phyloP scores from a whole-genome alignment of 2,888 invertebrate species.

The Bursaphelenchus okinawaensis region DNA sequence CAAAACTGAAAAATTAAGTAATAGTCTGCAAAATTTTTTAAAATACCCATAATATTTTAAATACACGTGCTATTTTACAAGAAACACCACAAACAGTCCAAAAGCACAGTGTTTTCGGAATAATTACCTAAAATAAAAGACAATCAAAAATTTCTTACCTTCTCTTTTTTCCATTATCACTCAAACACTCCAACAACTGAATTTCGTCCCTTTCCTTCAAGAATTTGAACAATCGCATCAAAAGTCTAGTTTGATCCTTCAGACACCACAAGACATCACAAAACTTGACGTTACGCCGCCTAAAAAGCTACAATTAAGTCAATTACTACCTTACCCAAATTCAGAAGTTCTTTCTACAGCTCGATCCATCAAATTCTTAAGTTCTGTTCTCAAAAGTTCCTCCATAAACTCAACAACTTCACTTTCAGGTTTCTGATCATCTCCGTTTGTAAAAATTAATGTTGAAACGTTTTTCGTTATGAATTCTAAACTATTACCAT shows the following conservation, averaged over 20 bases:
- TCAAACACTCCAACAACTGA: too few species aligned
- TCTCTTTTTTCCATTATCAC: too few species aligned
- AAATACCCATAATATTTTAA: too few species aligned
- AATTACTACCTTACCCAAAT: not conserved
- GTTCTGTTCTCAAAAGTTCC: not conserved
- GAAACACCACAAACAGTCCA: too few species aligned
- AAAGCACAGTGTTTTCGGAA: too few species aligned
- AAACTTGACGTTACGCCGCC: not conserved
- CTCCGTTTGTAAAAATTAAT: not conserved
- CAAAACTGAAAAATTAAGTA: too few species aligned
- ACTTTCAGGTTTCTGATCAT: not conserved
- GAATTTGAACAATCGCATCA: not conserved
- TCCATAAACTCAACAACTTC: not conserved
- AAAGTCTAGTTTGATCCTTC: not conserved
- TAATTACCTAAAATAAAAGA: too few species aligned
- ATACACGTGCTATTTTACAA: too few species aligned
- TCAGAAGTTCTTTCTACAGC: not conserved
- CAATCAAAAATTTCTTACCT: too few species aligned
- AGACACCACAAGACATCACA: not conserved
- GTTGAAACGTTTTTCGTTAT: not conserved
- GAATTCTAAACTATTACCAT: slow-evolving; percentile 1
- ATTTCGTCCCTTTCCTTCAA: not conserved
- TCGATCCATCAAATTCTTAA: not conserved
- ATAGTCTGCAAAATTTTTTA: too few species aligned
- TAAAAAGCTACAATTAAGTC: not conserved